A percentile compares a stretch with the other conserved stretches of the same genome.
Evolutionary conservation across 1,140 invertebrate species (phyloP).

Genomic region (Euura lappo): DNA sequence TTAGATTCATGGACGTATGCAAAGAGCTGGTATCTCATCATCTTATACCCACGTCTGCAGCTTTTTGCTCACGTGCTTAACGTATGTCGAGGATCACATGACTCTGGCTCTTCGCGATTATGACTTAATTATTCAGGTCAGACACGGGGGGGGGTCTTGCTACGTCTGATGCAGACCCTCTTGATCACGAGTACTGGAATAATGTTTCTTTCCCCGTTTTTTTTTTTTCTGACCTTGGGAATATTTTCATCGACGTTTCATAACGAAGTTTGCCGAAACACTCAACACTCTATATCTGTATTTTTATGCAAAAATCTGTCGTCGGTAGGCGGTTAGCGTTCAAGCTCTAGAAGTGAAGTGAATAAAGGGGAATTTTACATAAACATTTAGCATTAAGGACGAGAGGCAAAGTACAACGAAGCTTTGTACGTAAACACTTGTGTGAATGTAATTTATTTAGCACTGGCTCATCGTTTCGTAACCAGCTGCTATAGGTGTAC

Average conservation of each 20-base stretch:
- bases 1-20: neutral
- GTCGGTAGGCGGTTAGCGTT: neutral
- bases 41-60: neutral
- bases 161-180: neutral
- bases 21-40: neutral
- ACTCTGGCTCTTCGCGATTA: neutral
- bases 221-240: neutral
- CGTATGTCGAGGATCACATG: neutral
- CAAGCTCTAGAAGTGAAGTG: neutral
- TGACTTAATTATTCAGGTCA: constrained; percentile 3
- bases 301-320: neutral
- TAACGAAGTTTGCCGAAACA: neutral
- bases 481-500: neutral
- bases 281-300: neutral
- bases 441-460: neutral
- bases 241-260: neutral
- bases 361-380: neutral
- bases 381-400: neutral
- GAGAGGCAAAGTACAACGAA: neutral
- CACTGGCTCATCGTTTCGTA: neutral
- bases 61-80: neutral
- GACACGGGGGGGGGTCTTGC: neutral
- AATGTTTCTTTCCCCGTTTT: neutral
- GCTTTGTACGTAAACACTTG: neutral
- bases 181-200: neutral